Evolutionary conservation across 2,113 vertebrate species (phyloP).

Genomic region (Sarotherodon lohbergeri): DNA sequence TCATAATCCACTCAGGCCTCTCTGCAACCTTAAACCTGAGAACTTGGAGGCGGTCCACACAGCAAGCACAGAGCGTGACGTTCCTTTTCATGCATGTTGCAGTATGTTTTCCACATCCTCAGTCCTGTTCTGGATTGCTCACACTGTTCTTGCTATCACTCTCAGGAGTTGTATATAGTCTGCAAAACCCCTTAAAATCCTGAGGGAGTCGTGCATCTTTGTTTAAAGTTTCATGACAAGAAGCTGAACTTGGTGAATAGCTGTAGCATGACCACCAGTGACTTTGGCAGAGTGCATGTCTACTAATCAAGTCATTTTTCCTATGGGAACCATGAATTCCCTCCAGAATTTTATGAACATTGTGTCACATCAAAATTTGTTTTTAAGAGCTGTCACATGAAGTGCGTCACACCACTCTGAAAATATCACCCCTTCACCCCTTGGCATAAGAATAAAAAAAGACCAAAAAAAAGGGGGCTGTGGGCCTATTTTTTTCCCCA

Average conservation of each 20-base stretch:
- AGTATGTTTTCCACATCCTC: neutral
- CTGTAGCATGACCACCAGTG: neutral
- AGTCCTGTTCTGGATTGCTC: neutral
- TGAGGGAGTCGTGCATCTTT: neutral
- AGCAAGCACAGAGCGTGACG: neutral
- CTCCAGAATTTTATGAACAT: neutral
- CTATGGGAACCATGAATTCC: neutral
- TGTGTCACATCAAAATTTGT: neutral
- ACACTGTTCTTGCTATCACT: neutral
- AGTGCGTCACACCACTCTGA: neutral
- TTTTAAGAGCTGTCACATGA: neutral
- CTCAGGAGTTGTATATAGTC: neutral
- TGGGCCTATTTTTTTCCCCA: accelerated
- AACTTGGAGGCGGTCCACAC: neutral
- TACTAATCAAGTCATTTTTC: neutral
- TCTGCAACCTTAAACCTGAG: neutral
- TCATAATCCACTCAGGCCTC: neutral
- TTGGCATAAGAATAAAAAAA: neutral
- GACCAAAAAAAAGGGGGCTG: neutral
- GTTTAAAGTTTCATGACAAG: neutral
- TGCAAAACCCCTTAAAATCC: neutral
- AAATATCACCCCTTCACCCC: neutral
- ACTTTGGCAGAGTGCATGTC: neutral
- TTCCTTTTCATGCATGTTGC: neutral
- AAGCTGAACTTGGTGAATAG: neutral